A percentile compares a stretch with the other conserved stretches of the same genome.
These are phyloP conservation scores for Megalopta genalis DNA, from an alignment of 1,140 invertebrate species.

Conservation along the genomic window DNA sequence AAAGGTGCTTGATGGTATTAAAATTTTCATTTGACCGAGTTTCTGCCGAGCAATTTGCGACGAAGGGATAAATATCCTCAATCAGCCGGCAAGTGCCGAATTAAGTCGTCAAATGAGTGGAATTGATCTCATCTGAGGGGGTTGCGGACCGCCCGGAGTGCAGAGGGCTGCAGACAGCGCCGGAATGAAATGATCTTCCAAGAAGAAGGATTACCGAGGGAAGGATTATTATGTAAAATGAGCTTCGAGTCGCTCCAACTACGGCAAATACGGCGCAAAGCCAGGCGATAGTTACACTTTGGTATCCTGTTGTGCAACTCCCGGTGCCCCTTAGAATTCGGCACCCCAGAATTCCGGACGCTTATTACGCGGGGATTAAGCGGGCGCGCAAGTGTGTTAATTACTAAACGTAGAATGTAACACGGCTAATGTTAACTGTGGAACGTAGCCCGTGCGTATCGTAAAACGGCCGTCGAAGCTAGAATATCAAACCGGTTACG, in stretches of 20 bases:
- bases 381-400: background rate
- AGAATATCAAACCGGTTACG: slow-evolving; percentile 4
- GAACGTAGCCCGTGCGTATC: background rate
- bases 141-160: slow-evolving; percentile 3
- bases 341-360: background rate
- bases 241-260: background rate
- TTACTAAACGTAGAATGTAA: background rate
- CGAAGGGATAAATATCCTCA: no score
- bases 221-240: background rate
- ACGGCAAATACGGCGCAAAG: background rate
- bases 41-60: no score
- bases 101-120: slow-evolving; percentile 5
- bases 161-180: background rate
- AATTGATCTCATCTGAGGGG: background rate
- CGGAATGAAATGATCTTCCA: slow-evolving; percentile 3
- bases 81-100: slow-evolving; percentile 9
- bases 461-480: background rate
- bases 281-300: background rate
- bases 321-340: background rate
- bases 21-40: no score
- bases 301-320: background rate
- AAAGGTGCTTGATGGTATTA: no score
- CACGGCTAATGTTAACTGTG: background rate
- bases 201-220: background rate
- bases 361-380: background rate